phyloP scores from a whole-genome alignment of 2,113 vertebrate genomes.

The Mirounga angustirostris region DNA sequence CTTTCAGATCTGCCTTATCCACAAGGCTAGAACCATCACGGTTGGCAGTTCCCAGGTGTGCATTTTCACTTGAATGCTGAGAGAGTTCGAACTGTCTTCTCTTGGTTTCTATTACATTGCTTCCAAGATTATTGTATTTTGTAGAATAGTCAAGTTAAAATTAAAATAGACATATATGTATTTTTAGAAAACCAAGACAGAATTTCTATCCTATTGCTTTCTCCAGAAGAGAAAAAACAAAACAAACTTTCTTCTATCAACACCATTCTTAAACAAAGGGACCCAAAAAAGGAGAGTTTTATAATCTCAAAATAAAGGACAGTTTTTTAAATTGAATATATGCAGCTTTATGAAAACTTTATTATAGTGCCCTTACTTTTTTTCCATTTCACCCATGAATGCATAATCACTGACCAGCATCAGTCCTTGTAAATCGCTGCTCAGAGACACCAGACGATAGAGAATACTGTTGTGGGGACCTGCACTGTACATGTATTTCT shows the following conservation, averaged over 20 bases:
- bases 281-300: neutral
- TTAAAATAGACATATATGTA: neutral
- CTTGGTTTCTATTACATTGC: neutral
- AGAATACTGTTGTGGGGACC: neutral
- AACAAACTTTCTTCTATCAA: neutral
- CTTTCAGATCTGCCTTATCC: neutral
- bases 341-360: neutral
- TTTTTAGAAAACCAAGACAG: neutral
- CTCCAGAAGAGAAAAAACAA: neutral
- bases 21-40: neutral
- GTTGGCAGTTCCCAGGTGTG: neutral
- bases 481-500: neutral
- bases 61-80: neutral
- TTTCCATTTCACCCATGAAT: neutral
- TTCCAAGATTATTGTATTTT: neutral
- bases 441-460: neutral
- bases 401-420: neutral
- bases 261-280: neutral
- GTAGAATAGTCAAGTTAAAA: neutral
- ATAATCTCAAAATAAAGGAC: constrained; percentile 11
- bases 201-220: neutral
- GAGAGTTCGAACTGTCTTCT: neutral
- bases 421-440: neutral
- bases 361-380: neutral
- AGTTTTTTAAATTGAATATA: neutral